These are phyloP conservation scores for Rousettus madagascariensis DNA, from an alignment of 2,797 vertebrate genomes.

Conservation along the genomic window DNA sequence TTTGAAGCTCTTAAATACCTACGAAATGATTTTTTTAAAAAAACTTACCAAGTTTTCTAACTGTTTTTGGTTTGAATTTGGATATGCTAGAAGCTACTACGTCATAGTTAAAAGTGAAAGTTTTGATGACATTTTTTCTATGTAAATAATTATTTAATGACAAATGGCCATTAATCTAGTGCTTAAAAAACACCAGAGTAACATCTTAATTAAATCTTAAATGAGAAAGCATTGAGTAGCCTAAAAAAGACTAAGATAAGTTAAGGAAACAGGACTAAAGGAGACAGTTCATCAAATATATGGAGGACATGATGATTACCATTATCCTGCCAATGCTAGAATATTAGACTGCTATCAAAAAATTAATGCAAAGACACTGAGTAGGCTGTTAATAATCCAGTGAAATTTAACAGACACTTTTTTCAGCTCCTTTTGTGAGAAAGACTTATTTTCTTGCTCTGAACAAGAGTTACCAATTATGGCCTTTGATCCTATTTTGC, in stretches of 20 bases:
- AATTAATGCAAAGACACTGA: not conserved
- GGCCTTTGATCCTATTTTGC: not conserved
- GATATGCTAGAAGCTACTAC: not conserved
- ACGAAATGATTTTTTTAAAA: not conserved
- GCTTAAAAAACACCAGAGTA: conserved; percentile 5
- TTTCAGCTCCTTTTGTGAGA: not conserved
- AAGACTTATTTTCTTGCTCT: conserved; percentile 16
- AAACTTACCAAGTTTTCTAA: conserved; percentile 2
- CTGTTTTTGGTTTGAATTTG: not conserved
- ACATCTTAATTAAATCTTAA: conserved; percentile 49
- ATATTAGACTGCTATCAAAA: not conserved
- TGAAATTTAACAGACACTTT: not conserved
- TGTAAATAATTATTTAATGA: conserved; percentile 6
- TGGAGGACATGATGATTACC: not conserved
- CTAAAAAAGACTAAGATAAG: not conserved
- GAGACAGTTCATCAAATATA: not conserved
- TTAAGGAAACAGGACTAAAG: not conserved
- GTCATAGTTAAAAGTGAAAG: not conserved
- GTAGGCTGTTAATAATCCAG: not conserved
- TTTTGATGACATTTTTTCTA: not conserved
- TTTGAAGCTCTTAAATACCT: not conserved
- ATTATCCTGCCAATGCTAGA: not conserved
- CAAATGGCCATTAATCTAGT: not conserved
- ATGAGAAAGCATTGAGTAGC: not conserved
- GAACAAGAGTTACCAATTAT: not conserved